Evolutionary conservation across 2,888 invertebrate species (phyloP), one percentile per base, ranked within the genome.

Genomic region (Synanthedon andrenaeformis): DNA sequence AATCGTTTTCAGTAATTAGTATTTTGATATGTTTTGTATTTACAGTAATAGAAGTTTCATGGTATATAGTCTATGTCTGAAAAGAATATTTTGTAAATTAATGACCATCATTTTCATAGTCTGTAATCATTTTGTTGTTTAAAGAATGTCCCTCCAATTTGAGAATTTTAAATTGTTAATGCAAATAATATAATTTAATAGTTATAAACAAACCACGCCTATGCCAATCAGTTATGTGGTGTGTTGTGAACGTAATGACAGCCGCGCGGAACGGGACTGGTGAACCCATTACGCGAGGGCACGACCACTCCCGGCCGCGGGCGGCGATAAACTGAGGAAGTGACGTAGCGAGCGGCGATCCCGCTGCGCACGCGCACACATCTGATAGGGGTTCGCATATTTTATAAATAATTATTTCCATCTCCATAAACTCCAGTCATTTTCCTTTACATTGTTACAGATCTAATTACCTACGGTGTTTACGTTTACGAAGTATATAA

Each of bases 271-370:
- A 74, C 73, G 76, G 73, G 71, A 72, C 69, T 67, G 60, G 63
- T 70, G 70, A 74, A 70, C 70, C 74, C 72, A 82, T 82, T 82
- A 80, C 67, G 63, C 62, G 61, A 65, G 67, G 65, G 67, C 82
- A 84, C 82, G 81, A 82, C 80, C 70, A 79, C 74, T 76, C 64
- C 69, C 65, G 75, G 81, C 81, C 66, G 65, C 73, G 65, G 71
- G 66, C 74, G 69, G 64, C 74, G 74, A 67, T 71, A 74, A 73
- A 81, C 80, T 82, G 80, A 77, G 75, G 78, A 79, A 78, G 77
- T 79, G 68, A 64, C 63, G 63, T 59, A 28, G 54, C 54, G 55
- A 57, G 63, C 60, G 14, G 54, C 53, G 55, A 57, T 35, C 60
- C 53, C 57, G 62, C 60, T 62, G 69, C 68, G 70, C 71, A 67